These are phyloP conservation scores for Halisarca cf. caerulea DNA, from an alignment of 37 sponge, comb jelly and placozoan species.

Conservation along the genomic window DNA sequence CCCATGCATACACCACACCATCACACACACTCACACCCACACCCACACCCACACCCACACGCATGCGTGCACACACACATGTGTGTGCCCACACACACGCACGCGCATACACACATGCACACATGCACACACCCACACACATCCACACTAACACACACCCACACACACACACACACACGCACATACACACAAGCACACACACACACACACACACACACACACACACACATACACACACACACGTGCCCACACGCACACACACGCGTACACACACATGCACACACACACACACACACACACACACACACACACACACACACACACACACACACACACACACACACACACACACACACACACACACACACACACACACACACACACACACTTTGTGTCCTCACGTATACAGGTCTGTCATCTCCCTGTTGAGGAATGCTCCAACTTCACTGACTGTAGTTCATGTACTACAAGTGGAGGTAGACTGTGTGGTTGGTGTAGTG, in stretches of 20 bases:
- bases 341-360: conserved; percentile 35
- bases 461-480: conserved; percentile 44
- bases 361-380: conserved; percentile 22
- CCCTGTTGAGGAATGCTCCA: conserved; percentile 53
- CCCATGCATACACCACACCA: too few species aligned
- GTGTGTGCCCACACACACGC: too few species aligned
- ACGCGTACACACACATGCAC: too few species aligned
- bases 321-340: conserved; percentile 11
- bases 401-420: conserved; percentile 30
- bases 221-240: too few species aligned
- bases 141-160: conserved; percentile 4
- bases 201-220: too few species aligned
- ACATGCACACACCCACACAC: too few species aligned
- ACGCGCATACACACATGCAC: too few species aligned
- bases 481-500: conserved; percentile 86
- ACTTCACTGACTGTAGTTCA: conserved; percentile 38
- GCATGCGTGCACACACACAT: conserved; percentile 31
- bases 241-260: too few species aligned
- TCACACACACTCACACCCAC: too few species aligned
- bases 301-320: conserved; percentile 37
- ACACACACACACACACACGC: neutral
- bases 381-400: neutral
- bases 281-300: conserved; percentile 1
- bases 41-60: too few species aligned
- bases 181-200: neutral